phyloP scores from a whole-genome alignment of 2,113 vertebrate species.

The Channa argus region DNA sequence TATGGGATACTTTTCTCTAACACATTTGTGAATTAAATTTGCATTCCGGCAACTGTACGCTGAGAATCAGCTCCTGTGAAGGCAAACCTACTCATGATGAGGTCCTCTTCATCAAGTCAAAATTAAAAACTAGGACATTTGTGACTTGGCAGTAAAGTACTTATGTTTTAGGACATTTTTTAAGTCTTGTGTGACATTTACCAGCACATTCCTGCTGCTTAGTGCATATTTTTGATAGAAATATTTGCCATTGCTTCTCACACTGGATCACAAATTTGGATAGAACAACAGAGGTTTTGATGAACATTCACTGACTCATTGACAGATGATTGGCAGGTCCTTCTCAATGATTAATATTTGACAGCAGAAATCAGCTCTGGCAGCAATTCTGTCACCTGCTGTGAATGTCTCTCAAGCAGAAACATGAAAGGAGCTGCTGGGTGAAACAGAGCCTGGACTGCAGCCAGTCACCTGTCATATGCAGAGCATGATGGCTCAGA shows the following conservation, averaged over 20 bases:
- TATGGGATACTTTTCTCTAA: background rate
- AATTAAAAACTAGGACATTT: background rate
- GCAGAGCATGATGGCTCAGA: slow-evolving; percentile 27
- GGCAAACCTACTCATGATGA: background rate
- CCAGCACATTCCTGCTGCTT: background rate
- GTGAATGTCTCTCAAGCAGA: slow-evolving; percentile 38
- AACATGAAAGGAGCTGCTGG: slow-evolving; percentile 44
- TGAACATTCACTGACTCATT: background rate
- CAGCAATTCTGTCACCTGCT: slow-evolving; percentile 43
- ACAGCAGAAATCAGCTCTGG: slow-evolving; percentile 35
- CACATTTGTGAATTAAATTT: background rate
- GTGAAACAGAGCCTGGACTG: slow-evolving; percentile 26
- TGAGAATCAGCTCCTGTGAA: no score
- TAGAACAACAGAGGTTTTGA: background rate
- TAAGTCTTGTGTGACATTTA: background rate
- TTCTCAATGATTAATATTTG: slow-evolving; percentile 31
- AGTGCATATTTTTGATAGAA: no score
- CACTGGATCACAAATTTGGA: background rate
- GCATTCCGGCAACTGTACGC: background rate
- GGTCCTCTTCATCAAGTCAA: background rate
- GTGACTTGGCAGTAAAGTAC: background rate
- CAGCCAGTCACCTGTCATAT: slow-evolving; percentile 58
- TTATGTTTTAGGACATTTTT: background rate
- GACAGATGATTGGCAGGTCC: slow-evolving; percentile 29
- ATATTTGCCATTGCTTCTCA: background rate